Evolutionary conservation across 2,113 vertebrate species (phyloP), one percentile per base, ranked within the genome.

Genomic region (Thymallus thymallus): DNA sequence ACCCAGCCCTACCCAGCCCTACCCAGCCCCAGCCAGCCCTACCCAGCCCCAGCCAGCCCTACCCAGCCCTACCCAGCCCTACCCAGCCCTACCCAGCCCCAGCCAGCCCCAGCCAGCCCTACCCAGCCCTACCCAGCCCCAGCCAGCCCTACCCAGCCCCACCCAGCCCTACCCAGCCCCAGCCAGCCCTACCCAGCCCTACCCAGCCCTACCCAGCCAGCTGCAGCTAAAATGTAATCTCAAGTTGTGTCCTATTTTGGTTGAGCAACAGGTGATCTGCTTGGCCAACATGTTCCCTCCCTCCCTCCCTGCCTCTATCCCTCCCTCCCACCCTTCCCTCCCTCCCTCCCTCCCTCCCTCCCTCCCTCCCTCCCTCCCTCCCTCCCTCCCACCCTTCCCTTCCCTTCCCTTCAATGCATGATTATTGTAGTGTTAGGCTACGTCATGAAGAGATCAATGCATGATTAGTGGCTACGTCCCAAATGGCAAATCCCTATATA

Each of bases 191-290:
- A 35, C 32, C 32, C 32, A 0, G 6, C 32, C 55, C 60, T 3
- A 29, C 4, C 22, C 68, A 71, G n/a, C 29, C 30, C 71, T 65
- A 69, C 61, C 66, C 3, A 58, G 83, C 24, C 66, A 18, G 10
- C 80, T 35, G 35, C 7, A 41, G 86, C 90, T 90, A 91, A 91
- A 91, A 91, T 86, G 88, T 90, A 91, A 91, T 90, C 90, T 89
- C 84, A 90, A 90, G 88, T 41, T 85, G 84, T 87, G 87, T 87
- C 90, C 89, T 91, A 91, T 92, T 91, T 90, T 87, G 84, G 89
- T 51, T 80, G 72, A 22, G 78, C 82, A 90, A 89, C 90, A 92
- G 91, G 90, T 91, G 91, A 91, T 84, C 76, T 73, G 71, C 75
- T 84, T 81, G 81, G 86, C 84, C 83, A 35, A 67, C 80, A 65